A percentile compares a stretch with the other conserved stretches of the same genome.
Conservation (phyloP, 2,797 vertebrate species). For the Clamator glandarius region DNA sequence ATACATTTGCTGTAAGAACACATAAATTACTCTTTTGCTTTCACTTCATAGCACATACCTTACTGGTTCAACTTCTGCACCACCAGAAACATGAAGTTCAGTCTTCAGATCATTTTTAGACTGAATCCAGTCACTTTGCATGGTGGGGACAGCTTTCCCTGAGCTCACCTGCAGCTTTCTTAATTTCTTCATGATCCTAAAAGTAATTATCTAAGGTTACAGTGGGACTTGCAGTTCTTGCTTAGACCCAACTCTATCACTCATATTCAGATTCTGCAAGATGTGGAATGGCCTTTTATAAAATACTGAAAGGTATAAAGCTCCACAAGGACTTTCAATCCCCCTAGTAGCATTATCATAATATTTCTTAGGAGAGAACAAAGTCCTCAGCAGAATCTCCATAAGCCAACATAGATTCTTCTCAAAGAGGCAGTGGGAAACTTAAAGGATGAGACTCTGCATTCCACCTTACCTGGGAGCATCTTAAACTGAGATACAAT, state of each 20-base stretch:
- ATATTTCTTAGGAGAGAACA: background rate
- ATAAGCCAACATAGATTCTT: background rate
- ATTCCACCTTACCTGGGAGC: background rate
- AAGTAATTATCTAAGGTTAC: background rate
- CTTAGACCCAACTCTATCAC: background rate
- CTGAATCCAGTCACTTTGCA: background rate
- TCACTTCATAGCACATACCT: background rate
- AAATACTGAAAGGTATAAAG: background rate
- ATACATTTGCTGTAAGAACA: background rate
- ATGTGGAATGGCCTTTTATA: background rate
- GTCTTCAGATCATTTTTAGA: background rate
- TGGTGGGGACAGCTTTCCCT: background rate
- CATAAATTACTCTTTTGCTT: background rate
- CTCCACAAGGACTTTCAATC: rapidly evolving
- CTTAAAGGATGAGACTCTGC: too few species aligned
- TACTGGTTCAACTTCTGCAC: background rate
- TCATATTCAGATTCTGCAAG: background rate
- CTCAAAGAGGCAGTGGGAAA: background rate
- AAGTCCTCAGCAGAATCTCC: background rate
- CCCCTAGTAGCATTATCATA: background rate
- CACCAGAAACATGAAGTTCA: background rate
- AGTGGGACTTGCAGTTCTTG: background rate
- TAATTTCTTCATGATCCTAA: background rate
- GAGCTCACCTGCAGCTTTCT: background rate
- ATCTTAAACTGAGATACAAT: background rate